phyloP scores from a whole-genome alignment of 2,888 invertebrate species.

The Drosophila austrosaltans region DNA sequence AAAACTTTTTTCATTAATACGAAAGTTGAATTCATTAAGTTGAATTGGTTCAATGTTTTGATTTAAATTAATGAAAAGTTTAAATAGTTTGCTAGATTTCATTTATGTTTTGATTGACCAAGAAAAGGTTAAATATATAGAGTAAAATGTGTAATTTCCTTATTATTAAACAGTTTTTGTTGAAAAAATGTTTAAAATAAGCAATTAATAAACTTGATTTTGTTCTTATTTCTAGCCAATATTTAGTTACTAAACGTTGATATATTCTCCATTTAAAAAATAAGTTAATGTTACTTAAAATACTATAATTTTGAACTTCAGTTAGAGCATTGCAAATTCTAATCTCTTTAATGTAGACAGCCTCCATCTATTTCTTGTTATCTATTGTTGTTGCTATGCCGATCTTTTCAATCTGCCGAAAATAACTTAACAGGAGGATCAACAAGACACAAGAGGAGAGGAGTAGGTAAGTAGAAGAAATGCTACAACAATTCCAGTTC shows the following conservation, averaged over 20 bases:
- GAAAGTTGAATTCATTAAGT: not conserved
- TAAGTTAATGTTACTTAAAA: not conserved
- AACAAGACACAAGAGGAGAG: constrained; percentile 13
- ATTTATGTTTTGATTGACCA: not conserved
- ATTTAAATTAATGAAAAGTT: no score
- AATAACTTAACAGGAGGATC: constrained; percentile 20
- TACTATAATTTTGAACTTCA: not conserved
- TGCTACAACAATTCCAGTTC: constrained; percentile 61
- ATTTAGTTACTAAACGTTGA: not conserved
- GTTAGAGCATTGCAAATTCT: constrained; percentile 33
- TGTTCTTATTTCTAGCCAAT: not conserved
- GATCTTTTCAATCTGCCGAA: constrained; percentile 66
- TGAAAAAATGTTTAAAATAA: not conserved
- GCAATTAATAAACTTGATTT: not conserved
- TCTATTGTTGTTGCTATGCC: constrained; percentile 71
- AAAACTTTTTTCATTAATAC: not conserved
- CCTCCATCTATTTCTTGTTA: constrained; percentile 63
- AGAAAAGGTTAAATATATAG: no score
- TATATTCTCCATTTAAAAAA: not conserved
- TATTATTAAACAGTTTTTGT: not conserved
- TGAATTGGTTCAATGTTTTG: no score
- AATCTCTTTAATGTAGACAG: not conserved
- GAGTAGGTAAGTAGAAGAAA: constrained; percentile 27
- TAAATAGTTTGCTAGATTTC: not conserved
- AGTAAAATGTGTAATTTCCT: no score